phyloP scores from a whole-genome alignment of 2,888 invertebrate species.

The Limnephilus lunatus region DNA sequence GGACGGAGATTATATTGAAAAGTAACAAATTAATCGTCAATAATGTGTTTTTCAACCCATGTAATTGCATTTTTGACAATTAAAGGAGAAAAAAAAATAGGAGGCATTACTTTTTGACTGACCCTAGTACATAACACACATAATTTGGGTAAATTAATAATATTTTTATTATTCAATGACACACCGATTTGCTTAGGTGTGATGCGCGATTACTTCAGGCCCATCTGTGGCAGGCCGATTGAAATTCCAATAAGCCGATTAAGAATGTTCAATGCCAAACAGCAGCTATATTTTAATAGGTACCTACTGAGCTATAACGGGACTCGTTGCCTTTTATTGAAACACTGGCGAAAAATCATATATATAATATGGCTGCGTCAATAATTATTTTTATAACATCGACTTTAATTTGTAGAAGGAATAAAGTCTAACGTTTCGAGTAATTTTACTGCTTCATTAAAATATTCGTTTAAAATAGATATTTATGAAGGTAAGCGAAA shows the following conservation, averaged over 20 bases:
- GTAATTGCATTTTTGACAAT: too few relatives aligned
- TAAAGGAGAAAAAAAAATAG: too few relatives aligned
- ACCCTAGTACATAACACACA: neutral
- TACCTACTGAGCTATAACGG: neutral
- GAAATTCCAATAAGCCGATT: constrained; percentile 21
- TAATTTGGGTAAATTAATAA: neutral
- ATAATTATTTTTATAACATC: neutral
- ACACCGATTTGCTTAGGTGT: neutral
- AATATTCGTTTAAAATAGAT: too few relatives aligned
- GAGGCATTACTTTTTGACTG: too few relatives aligned
- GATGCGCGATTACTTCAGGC: constrained; percentile 9
- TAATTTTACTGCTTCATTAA: too few relatives aligned
- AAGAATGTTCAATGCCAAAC: constrained; percentile 19
- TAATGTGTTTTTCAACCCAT: too few relatives aligned
- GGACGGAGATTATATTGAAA: too few relatives aligned
- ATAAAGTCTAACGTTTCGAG: neutral
- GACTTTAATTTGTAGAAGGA: neutral
- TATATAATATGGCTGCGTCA: neutral
- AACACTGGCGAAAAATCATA: neutral
- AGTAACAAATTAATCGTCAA: too few relatives aligned
- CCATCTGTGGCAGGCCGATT: neutral
- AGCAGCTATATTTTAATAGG: neutral
- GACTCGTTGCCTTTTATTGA: neutral
- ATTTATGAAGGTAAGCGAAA: too few relatives aligned
- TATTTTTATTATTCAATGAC: neutral